Evolutionary conservation across 1,140 invertebrate species (phyloP), one percentile per base, ranked within the genome.

Genomic region (Penaeus vannamei): DNA sequence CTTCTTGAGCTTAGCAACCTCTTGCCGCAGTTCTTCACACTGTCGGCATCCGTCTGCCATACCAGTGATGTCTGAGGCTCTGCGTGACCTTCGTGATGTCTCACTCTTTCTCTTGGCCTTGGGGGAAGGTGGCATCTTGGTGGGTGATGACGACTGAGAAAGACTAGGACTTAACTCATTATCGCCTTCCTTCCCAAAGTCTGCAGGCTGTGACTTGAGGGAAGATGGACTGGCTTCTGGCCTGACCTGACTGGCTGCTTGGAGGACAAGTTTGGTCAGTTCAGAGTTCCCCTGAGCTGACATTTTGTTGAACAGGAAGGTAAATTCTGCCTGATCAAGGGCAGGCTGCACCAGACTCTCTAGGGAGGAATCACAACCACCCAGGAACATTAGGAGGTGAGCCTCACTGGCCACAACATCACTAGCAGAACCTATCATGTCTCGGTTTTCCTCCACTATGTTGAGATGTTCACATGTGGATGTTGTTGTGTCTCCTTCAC

Each of bases 1-100:
- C 36, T 87, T 89, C 87, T 89, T 90, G 8, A 91, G 94, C 93
- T 93, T 94, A 90, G 93, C 93, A 29, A 95, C 91, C 90, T 94
- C 93, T 90, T 94, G 93, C 90, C 95, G 95, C 82, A 96, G 92
- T 62, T 94, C 93, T 81, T 94, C 92, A 91, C 95, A 96, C 90
- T 94, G 94, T 90, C 94, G 94, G 91, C 95, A 96, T 22, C 92
- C 91, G 10, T 92, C 92, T 46, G 84, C 79, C 91, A 91, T 91
- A 2, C 91, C 91, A 10, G 91, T 91, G 26, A 91, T 88, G 59
- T 91, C 91, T 23, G 91, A 91, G 1, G 89, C 86, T 80, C 91
- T 61, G 2, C 91, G 59, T 22, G 87, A 91, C 19, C 82, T 87
- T 8, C 90, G 53, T 22, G 64, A 59, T 22, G 72, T 76, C 23